Conservation (phyloP, 2,797 vertebrate genomes). For the Parambassis ranga region DNA sequence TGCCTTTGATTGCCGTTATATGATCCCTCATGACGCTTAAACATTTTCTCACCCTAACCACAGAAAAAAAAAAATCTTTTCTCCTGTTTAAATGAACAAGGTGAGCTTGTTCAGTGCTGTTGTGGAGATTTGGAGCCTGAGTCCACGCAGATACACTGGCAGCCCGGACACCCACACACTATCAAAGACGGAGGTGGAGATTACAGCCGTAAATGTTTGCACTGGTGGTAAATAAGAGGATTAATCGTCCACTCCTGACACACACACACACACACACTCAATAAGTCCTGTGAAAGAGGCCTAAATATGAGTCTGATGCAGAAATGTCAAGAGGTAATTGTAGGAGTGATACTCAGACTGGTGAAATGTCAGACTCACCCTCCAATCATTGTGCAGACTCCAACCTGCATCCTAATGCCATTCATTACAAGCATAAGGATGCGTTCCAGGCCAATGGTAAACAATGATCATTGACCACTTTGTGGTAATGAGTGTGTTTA, state of each 20-base stretch:
- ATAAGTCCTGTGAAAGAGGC: slow-evolving; percentile 18
- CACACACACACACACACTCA: slow-evolving; percentile 6
- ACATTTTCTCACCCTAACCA: slow-evolving; percentile 23
- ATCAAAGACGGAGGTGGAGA: slow-evolving; percentile 49
- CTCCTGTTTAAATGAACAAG: slow-evolving; percentile 42
- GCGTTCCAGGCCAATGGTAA: slow-evolving; percentile 18
- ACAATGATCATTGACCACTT: slow-evolving; percentile 30
- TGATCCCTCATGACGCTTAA: slow-evolving; percentile 53
- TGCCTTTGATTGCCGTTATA: slow-evolving; percentile 65
- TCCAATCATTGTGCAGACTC: slow-evolving; percentile 37
- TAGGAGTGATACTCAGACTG: slow-evolving; percentile 60
- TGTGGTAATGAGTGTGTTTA: slow-evolving; percentile 7
- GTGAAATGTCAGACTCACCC: slow-evolving; percentile 65
- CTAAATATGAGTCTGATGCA: slow-evolving; percentile 59
- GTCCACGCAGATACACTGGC: slow-evolving; percentile 33
- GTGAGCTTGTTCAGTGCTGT: slow-evolving; percentile 52
- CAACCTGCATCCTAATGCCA: slow-evolving; percentile 23
- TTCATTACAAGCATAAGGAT: slow-evolving; percentile 28
- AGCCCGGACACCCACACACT: slow-evolving; percentile 18
- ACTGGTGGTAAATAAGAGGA: slow-evolving; percentile 57
- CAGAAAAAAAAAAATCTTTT: slow-evolving; percentile 11
- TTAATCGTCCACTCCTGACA: slow-evolving; percentile 45
- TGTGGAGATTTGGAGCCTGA: slow-evolving; percentile 51
- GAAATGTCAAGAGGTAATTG: slow-evolving; percentile 78
- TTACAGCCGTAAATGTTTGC: slow-evolving; percentile 60